Conservation (phyloP, 1,140 invertebrate species). For the Drosophila kepulauana region DNA sequence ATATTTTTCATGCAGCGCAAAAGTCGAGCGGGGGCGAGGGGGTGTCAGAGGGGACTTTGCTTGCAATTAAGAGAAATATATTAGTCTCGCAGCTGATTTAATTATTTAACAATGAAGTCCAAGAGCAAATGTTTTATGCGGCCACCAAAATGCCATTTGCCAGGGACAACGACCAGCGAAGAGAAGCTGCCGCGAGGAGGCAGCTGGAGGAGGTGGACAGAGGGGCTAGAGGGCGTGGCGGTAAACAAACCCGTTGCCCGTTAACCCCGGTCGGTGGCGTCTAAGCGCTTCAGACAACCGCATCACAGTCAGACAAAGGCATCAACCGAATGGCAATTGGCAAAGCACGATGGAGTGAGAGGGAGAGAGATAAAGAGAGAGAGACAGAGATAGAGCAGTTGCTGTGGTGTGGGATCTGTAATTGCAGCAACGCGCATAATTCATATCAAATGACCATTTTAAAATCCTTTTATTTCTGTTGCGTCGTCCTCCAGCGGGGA, state of each 20-base stretch:
- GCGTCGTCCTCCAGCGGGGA: slow-evolving; percentile 49
- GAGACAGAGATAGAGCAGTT: background rate
- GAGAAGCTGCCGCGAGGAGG: background rate
- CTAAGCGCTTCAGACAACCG: slow-evolving; percentile 71
- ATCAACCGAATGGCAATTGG: slow-evolving; percentile 57
- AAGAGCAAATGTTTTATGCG: slow-evolving; percentile 50
- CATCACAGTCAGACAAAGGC: slow-evolving; percentile 78
- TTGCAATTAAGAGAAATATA: slow-evolving; percentile 83
- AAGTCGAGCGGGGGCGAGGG: background rate
- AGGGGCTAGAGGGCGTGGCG: slow-evolving; percentile 4
- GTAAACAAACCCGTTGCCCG: slow-evolving; percentile 57
- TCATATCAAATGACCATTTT: slow-evolving; percentile 85
- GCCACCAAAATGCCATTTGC: background rate
- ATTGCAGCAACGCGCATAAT: slow-evolving; percentile 84
- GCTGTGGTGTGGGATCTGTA: slow-evolving; percentile 57
- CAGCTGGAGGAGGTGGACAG: background rate
- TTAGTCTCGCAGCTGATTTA: slow-evolving; percentile 84
- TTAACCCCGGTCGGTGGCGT: slow-evolving; percentile 27
- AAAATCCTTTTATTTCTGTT: slow-evolving; percentile 84
- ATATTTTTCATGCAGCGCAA: slow-evolving; percentile 54
- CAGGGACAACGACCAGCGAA: background rate
- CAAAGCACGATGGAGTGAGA: background rate
- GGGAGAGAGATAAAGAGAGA: background rate
- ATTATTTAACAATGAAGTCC: slow-evolving; percentile 84
- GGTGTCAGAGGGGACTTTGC: slow-evolving; percentile 26